Evolutionary conservation across 2,888 invertebrate genomes (phyloP), one percentile per base, ranked within the genome.

Genomic region (Glaucopsyche alexis): DNA sequence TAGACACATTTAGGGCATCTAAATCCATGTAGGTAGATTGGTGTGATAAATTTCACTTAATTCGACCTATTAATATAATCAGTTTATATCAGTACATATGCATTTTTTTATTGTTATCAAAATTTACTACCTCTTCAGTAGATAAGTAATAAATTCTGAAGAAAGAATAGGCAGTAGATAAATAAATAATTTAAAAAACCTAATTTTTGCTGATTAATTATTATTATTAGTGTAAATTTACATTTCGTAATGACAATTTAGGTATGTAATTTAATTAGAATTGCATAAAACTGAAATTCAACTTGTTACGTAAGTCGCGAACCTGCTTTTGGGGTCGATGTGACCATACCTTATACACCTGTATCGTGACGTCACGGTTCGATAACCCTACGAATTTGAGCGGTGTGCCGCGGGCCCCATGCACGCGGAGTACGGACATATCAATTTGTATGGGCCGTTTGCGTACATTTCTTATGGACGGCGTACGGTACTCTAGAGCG

Each of bases 401-500:
- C 71, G 77, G 76, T 69, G 69, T 49, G 72, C 74, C 74, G 75
- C 74, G 72, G 73, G 73, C 74, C 72, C 72, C 73, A 70, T 71
- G 75, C 75, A 72, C 73, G 65, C 73, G 83, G n/a, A n/a, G n/a
- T n/a, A n/a, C n/a, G n/a, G 81, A 81, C 79, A 82, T 83, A 80
- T 81, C 81, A 80, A 72, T 86, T 88, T 84, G 87, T 88, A 82
- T 83, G 83, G 84, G 83, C 87, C 85, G 83, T 81, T 83, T 81
- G 83, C 86, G 85, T 86, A 84, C 82, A 84, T 88, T 88, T 91
- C 90, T 90, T 90, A 90, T 89, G 88, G 87, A 81, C 81, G 77
- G 78, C 83, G 86, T 91, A 92, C 91, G 91, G 92, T 91, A 92
- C 81, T 85, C 79, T 82, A 85, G 91, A 82, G 84, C 91, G 90